Base-by-base conservation (phyloP, 1,140 invertebrate species). In the Panagrolaimus sp. region DNA sequence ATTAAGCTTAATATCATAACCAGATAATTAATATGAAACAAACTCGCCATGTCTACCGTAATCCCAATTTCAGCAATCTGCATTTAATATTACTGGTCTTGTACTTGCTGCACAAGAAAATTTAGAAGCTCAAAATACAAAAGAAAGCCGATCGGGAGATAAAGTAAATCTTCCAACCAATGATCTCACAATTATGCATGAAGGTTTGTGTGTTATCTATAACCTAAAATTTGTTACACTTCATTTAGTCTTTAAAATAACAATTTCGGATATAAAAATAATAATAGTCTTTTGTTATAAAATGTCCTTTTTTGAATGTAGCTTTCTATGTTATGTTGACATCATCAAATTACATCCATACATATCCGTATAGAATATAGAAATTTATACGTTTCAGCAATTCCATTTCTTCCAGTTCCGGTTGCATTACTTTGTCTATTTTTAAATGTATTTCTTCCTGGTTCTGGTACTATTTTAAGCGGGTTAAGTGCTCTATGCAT, bases 401-500 rank as follows among this genome's bases (percentile, higher is more conserved):
- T 95, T 72, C 92, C 92, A 0, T 90, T 91, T 74, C 85, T 95
- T 73, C 92, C 92, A 9, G 82, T 91, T 5, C 88, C 87, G 13
- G 84, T 93, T 27, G 92, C 92, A 3, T 90, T 91, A 87, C 87
- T 92, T 70, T 94, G 91, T 82, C 87, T 93, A 38, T 79, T 92
- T 14, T 89, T 90, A 82, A 96, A 96, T 81, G 87, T 92, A 45
- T 75, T 93, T 47, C 78, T 92, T 38, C 92, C 92, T 3, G 92
- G 92, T 75, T 86, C 89, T 72, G 92, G 92, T 45, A 94, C 92
- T 1, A 85, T 93, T 61, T 86, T 90, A 62, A 92, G 91, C 72
- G 92, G 92, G 1, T 78, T 93, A 65, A 89, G 91, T 74, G 91
- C 91, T 75, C 81, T 94, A 42, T 95, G 92, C 81, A 88, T 91